A percentile compares a stretch with the other conserved stretches of the same genome.
phyloP scores from a whole-genome alignment of 2,888 invertebrate genomes.

The Odontomyia ornata region DNA sequence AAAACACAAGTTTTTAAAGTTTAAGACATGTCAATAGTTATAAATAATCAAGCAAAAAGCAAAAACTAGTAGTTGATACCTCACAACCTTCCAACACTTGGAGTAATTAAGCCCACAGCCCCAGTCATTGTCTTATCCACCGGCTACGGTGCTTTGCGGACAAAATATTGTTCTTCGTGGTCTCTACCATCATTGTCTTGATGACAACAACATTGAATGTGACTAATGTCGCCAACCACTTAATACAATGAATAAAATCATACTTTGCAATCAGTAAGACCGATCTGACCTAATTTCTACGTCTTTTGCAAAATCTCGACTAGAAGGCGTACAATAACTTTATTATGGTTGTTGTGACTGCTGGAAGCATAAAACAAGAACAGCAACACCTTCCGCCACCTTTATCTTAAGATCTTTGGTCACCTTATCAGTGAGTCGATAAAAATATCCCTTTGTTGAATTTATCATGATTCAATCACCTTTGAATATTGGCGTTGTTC shows the following conservation, averaged over 20 bases:
- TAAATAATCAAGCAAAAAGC: no score
- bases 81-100: not conserved
- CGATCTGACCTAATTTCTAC: constrained; percentile 46
- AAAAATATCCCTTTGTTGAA: constrained; percentile 11
- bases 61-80: no score
- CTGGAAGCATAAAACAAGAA: not conserved
- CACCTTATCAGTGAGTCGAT: constrained; percentile 18
- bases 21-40: no score
- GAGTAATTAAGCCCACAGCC: constrained; percentile 13
- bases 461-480: not conserved
- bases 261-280: constrained; percentile 33
- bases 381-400: not conserved
- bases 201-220: not conserved
- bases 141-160: not conserved
- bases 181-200: constrained; percentile 6
- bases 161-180: constrained; percentile 2
- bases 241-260: constrained; percentile 43
- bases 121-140: not conserved
- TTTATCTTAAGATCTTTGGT: not conserved
- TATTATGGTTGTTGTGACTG: not conserved
- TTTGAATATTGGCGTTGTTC: not conserved
- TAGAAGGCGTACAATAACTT: constrained; percentile 30
- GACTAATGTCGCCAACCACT: constrained; percentile 40
- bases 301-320: constrained; percentile 40
- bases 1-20: no score